A percentile compares a stretch with the other conserved stretches of the same genome.
These are phyloP conservation scores for Calidris pygmaea DNA, from an alignment of 2,113 vertebrate species.

Conservation along the genomic window DNA sequence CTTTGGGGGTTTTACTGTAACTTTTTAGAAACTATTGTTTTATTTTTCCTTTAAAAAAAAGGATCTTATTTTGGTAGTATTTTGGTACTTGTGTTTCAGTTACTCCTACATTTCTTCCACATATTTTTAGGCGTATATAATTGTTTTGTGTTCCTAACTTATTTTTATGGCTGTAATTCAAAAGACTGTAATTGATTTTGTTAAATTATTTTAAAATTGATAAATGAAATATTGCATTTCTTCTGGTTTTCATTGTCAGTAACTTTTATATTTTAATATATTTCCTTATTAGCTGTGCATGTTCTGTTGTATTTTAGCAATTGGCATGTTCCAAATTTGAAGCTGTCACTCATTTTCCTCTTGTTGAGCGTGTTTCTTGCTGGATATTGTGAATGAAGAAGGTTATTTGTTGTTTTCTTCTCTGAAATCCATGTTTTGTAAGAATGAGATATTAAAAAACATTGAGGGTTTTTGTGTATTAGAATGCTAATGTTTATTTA, in stretches of 20 bases:
- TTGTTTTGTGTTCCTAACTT: constrained; percentile 42
- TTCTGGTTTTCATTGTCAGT: neutral
- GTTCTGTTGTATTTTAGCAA: neutral
- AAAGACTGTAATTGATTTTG: constrained; percentile 47
- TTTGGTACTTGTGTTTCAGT: constrained; percentile 3
- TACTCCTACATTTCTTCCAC: neutral
- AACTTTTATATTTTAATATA: neutral
- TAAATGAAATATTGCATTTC: constrained; percentile 27
- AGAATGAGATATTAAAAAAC: neutral
- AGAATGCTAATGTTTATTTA: neutral
- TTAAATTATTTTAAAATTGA: constrained; percentile 6
- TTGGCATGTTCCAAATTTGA: neutral
- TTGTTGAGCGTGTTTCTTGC: neutral
- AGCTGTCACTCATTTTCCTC: neutral
- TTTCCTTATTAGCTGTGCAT: neutral
- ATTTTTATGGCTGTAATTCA: constrained; percentile 53
- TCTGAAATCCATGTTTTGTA: neutral
- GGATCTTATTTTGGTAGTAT: neutral
- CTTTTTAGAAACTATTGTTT: neutral
- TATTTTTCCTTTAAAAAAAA: neutral
- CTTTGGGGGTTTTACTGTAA: neutral
- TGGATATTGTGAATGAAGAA: neutral
- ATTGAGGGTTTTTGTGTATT: neutral
- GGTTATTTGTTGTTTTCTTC: neutral
- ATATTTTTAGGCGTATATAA: neutral